A percentile compares a stretch with the other conserved stretches of the same genome.
These are phyloP conservation scores for Nyctibius grandis DNA, from an alignment of 2,797 vertebrate genomes.

Conservation along the genomic window DNA sequence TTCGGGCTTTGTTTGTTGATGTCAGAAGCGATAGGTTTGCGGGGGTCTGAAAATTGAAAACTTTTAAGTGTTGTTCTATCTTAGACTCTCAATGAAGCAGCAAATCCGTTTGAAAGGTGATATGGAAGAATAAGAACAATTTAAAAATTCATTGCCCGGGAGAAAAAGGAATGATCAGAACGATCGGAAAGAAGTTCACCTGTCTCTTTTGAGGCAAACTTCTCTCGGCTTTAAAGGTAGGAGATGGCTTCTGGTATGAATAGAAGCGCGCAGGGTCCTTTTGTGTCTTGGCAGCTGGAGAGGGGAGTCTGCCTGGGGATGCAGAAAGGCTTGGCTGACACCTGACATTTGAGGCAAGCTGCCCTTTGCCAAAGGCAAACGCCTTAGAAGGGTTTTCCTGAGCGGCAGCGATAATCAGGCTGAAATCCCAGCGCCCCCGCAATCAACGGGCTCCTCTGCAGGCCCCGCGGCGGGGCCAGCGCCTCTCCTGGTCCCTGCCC, in stretches of 20 bases:
- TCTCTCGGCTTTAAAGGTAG: not conserved
- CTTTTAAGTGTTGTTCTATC: not conserved
- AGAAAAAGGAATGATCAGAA: not conserved
- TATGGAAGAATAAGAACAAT: slow-evolving; percentile 34
- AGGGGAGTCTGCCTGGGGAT: not conserved
- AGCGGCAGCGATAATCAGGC: not conserved
- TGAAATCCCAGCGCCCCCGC: not conserved
- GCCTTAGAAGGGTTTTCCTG: not conserved
- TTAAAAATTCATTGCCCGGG: slow-evolving; percentile 49
- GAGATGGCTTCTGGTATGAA: not conserved
- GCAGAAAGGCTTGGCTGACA: slow-evolving; percentile 32
- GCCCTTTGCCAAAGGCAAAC: not conserved
- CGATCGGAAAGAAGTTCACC: not conserved
- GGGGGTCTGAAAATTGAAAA: slow-evolving; percentile 13
- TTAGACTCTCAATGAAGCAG: not conserved
- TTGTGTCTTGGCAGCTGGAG: not conserved
- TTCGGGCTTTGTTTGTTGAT: slow-evolving; percentile 49
- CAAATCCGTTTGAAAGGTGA: not conserved
- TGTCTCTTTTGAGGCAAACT: not conserved
- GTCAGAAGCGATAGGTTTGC: not conserved
- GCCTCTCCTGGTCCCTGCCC: not conserved
- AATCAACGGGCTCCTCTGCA: not conserved
- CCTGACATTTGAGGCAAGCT: slow-evolving; percentile 39
- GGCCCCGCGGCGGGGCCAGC: rapidly evolving
- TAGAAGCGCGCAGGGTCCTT: not conserved